Percentiles rank a stretch among this genome's conserved stretches.
These are phyloP conservation scores for Muscicapa striata DNA, from an alignment of 2,797 vertebrate species.

Conservation along the genomic window DNA sequence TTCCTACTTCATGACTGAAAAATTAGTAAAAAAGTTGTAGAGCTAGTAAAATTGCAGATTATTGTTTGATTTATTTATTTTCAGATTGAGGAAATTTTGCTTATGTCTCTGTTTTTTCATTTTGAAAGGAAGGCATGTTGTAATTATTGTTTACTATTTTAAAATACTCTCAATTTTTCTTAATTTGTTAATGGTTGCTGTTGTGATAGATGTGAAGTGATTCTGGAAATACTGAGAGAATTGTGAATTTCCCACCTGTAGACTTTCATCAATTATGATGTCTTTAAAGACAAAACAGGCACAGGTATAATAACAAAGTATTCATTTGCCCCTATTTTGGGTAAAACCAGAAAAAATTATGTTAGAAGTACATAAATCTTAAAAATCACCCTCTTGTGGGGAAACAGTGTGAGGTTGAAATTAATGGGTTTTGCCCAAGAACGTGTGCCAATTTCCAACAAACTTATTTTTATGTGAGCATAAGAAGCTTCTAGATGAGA, in stretches of 20 bases:
- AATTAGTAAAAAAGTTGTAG: background rate
- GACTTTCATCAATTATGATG: background rate
- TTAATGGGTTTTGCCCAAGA: conserved; percentile 20
- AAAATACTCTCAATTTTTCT: background rate
- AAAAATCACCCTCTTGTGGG: background rate
- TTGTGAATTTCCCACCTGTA: background rate
- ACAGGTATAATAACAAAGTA: background rate
- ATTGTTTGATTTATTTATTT: background rate
- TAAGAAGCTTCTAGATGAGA: conserved; percentile 51
- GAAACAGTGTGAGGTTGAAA: background rate
- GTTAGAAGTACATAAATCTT: background rate
- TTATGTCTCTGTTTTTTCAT: background rate
- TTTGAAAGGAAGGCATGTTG: background rate
- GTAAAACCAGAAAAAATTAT: background rate
- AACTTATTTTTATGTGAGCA: conserved; percentile 42
- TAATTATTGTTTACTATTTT: background rate
- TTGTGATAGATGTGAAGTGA: background rate
- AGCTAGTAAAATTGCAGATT: background rate
- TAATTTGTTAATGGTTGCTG: background rate
- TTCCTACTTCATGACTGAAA: background rate
- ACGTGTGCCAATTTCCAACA: conserved; percentile 42
- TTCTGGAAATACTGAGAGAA: background rate
- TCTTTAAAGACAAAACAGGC: background rate
- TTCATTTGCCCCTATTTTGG: background rate
- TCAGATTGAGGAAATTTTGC: background rate